phyloP scores from a whole-genome alignment of 2,888 invertebrate genomes.

The Zygothrica quintamaculata region DNA sequence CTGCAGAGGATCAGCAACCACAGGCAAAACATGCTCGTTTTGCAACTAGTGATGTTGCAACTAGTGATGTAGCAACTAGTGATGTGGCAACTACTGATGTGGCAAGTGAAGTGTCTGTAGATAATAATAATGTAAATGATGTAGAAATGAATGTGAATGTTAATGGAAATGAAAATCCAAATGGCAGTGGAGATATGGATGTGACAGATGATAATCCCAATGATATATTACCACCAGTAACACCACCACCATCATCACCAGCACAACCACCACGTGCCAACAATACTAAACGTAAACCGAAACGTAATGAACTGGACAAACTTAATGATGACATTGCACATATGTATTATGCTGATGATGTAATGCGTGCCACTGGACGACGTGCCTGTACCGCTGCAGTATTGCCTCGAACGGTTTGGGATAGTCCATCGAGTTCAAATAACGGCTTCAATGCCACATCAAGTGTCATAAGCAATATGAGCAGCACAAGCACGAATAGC shows the following conservation, averaged over 20 bases:
- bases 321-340: constrained; percentile 88
- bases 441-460: too few species aligned
- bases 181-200: neutral
- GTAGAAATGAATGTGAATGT: too few species aligned
- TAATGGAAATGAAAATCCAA: neutral
- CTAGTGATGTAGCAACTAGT: too few species aligned
- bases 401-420: constrained; percentile 13
- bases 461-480: too few species aligned
- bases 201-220: neutral
- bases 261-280: neutral
- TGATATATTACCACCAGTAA: neutral
- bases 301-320: constrained; percentile 86
- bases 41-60: too few species aligned
- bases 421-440: too few species aligned
- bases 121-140: too few species aligned
- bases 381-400: constrained; percentile 85
- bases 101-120: constrained; percentile 3
- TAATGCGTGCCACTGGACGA: constrained; percentile 87
- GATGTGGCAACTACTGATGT: too few species aligned
- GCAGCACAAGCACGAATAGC: constrained; percentile 51
- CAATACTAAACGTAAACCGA: constrained; percentile 73
- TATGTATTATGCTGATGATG: constrained; percentile 87
- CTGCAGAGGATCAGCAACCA: neutral
- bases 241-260: neutral
- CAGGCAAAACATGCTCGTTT: too few species aligned